Conservation (phyloP, 2,888 invertebrate species). For the Didymodactylos carnosus region DNA sequence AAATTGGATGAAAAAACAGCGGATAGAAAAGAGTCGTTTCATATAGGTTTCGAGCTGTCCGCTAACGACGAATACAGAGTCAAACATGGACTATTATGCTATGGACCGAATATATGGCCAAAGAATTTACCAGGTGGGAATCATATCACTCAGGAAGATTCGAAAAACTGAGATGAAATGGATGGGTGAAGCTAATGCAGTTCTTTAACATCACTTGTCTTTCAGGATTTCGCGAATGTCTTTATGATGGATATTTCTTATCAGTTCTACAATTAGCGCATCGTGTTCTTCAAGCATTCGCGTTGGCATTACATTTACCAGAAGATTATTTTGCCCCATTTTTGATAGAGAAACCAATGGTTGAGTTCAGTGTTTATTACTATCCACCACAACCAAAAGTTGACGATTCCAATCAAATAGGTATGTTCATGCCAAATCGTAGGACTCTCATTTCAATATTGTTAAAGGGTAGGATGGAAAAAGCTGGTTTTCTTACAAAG, state of each 20-base stretch:
- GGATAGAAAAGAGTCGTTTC: not conserved
- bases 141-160: too few relatives aligned
- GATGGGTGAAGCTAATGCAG: too few relatives aligned
- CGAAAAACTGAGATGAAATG: too few relatives aligned
- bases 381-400: slow-evolving; percentile 1
- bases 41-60: not conserved
- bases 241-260: not conserved
- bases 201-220: not conserved
- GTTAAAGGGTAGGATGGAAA: too few relatives aligned
- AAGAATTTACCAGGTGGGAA: not conserved
- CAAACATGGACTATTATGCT: not conserved
- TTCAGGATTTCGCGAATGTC: not conserved
- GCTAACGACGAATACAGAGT: not conserved
- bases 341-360: not conserved
- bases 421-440: too few relatives aligned
- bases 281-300: not conserved
- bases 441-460: too few relatives aligned
- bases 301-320: not conserved
- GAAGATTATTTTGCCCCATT: not conserved
- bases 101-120: not conserved
- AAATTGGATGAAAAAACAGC: not conserved
- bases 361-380: not conserved
- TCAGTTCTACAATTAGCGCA: not conserved
- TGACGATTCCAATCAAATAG: not conserved
- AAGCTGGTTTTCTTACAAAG: too few relatives aligned